Percentiles rank a stretch among this genome's conserved stretches.
These are phyloP conservation scores for Sebastes nivosus DNA, from an alignment of 2,797 vertebrate genomes.

Conservation along the genomic window DNA sequence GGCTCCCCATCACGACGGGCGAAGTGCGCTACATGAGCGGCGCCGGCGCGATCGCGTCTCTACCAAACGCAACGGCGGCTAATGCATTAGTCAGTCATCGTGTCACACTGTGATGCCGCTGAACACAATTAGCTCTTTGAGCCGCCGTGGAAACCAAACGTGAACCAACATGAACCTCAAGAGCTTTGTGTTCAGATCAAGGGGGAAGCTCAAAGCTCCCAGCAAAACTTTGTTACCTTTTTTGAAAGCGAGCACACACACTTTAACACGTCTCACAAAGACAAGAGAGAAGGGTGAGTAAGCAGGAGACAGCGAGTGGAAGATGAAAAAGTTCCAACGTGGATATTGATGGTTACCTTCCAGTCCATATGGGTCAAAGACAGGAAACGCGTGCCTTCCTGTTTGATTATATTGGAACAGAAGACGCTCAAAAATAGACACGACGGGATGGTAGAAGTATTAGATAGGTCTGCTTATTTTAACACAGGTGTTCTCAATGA, in stretches of 20 bases:
- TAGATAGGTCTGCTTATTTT: constrained; percentile 68
- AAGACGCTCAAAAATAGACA: constrained; percentile 56
- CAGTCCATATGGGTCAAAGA: constrained; percentile 47
- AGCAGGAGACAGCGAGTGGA: constrained; percentile 19
- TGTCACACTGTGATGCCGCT: constrained; percentile 65
- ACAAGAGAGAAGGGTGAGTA: constrained; percentile 27
- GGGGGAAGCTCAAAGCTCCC: constrained; percentile 51
- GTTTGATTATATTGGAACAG: constrained; percentile 74
- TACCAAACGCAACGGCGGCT: constrained; percentile 62
- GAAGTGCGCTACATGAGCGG: constrained; percentile 37
- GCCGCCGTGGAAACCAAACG: constrained; percentile 49
- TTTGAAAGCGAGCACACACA: constrained; percentile 35
- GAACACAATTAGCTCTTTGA: constrained; percentile 71
- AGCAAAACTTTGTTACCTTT: constrained; percentile 56
- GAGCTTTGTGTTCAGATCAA: constrained; percentile 70
- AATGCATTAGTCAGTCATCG: constrained; percentile 70
- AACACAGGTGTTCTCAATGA: constrained; percentile 80
- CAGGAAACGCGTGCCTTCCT: constrained; percentile 63
- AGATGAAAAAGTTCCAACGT: constrained; percentile 9
- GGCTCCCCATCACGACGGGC: constrained; percentile 57
- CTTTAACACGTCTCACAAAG: constrained; percentile 30
- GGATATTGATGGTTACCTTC: constrained; percentile 48
- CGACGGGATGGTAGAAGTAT: constrained; percentile 47
- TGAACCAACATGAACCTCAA: constrained; percentile 70
- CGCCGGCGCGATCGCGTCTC: constrained; percentile 30